phyloP scores from a whole-genome alignment of 2,113 vertebrate genomes.

The Struthidea cinerea region DNA sequence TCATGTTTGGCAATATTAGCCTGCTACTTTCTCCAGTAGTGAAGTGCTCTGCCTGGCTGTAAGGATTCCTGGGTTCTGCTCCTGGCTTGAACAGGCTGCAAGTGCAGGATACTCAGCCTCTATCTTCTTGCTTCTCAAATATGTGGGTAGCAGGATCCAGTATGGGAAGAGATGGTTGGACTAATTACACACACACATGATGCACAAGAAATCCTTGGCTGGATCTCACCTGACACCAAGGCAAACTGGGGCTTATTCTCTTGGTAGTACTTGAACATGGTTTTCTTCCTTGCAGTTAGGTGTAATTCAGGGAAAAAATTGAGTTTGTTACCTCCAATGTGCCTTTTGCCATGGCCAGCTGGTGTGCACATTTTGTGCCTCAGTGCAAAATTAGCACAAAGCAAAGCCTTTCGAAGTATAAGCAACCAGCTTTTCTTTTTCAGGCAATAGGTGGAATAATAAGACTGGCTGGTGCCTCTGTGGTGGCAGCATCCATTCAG shows the following conservation, averaged over 20 bases:
- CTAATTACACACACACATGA: neutral
- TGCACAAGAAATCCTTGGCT: neutral
- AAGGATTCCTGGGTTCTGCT: neutral
- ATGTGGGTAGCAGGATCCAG: neutral
- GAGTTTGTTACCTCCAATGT: neutral
- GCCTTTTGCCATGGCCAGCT: neutral
- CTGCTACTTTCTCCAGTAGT: neutral
- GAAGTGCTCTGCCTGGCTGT: neutral
- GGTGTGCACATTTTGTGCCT: neutral
- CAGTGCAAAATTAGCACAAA: neutral
- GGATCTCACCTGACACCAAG: neutral
- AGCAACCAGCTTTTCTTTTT: neutral
- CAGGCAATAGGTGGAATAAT: neutral
- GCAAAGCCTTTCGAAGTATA: neutral
- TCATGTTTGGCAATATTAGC: neutral
- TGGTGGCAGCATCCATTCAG: neutral
- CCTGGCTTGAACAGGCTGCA: fast-evolving
- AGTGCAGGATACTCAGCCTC: neutral
- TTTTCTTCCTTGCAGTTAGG: neutral
- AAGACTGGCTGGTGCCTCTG: neutral
- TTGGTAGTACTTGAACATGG: neutral
- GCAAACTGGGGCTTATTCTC: neutral
- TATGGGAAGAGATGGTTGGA: neutral
- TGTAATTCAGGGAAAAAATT: neutral
- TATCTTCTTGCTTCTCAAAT: neutral